Percentiles rank a stretch among this genome's conserved stretches.
phyloP scores from a whole-genome alignment of 2,888 invertebrate species.

The Muscina levida region DNA sequence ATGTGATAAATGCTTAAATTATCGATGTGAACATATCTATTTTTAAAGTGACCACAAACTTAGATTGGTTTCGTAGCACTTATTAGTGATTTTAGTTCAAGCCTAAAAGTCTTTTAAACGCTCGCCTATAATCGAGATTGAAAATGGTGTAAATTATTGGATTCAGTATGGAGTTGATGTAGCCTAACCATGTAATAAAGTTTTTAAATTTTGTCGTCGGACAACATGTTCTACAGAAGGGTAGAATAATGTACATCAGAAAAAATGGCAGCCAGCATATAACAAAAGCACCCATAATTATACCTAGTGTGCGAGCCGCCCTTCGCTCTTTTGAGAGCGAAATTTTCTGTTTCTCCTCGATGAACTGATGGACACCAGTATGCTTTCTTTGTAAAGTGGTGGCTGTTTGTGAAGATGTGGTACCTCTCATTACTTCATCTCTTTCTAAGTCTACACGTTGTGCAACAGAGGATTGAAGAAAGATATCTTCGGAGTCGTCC shows the following conservation, averaged over 20 bases:
- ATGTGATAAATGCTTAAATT: too few relatives aligned
- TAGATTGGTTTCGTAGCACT: too few relatives aligned
- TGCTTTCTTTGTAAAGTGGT: slow-evolving; percentile 72
- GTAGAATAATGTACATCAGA: slow-evolving; percentile 95
- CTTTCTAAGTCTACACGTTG: slow-evolving; percentile 72
- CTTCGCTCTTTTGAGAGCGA: slow-evolving; percentile 96
- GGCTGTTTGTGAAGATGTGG: slow-evolving; percentile 63
- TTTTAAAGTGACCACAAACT: too few relatives aligned
- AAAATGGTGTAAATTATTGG: slow-evolving; percentile 97
- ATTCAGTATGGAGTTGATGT: slow-evolving; percentile 94
- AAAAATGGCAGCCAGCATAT: slow-evolving; percentile 99
- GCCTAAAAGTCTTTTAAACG: slow-evolving; percentile 90
- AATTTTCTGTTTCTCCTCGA: slow-evolving; percentile 93
- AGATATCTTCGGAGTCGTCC: slow-evolving; percentile 56
- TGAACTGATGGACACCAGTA: slow-evolving; percentile 88
- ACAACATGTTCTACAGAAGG: slow-evolving; percentile 91
- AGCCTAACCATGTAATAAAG: slow-evolving; percentile 96
- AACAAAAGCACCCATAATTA: slow-evolving; percentile 98
- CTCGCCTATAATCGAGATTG: slow-evolving; percentile 94
- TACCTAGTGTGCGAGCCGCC: slow-evolving; percentile 96
- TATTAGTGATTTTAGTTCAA: slow-evolving; percentile 78
- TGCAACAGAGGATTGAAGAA: slow-evolving; percentile 72
- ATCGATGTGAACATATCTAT: too few relatives aligned
- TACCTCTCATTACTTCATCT: too few relatives aligned
- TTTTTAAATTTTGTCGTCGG: slow-evolving; percentile 90